These are phyloP conservation scores for Brachyptera putata DNA, from an alignment of 2,888 invertebrate species.

Conservation along the genomic window DNA sequence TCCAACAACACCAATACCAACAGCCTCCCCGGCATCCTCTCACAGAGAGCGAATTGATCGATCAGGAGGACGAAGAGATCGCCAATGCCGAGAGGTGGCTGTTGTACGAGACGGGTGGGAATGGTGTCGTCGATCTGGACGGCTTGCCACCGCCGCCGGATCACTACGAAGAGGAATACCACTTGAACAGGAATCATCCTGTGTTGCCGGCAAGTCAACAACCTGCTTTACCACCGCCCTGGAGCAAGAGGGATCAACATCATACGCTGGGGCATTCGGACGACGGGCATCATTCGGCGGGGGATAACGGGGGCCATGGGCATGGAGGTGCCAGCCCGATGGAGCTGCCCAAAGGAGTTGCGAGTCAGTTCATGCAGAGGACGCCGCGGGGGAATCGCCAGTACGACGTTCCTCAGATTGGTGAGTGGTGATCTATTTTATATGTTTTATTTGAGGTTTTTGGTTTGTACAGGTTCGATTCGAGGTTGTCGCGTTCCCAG, in stretches of 20 bases:
- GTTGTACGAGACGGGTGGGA: constrained; percentile 24
- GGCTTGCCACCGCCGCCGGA: constrained; percentile 24
- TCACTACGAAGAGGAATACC: background rate
- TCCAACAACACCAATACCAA: constrained; percentile 35
- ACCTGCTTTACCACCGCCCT: constrained; percentile 25
- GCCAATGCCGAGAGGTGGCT: constrained; percentile 30
- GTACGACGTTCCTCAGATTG: constrained; percentile 84
- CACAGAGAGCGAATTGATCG: constrained; percentile 21
- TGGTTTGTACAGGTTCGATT: background rate
- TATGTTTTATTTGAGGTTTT: background rate
- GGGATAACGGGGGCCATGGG: constrained; percentile 60
- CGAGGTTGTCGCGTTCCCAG: background rate
- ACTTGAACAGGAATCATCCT: constrained; percentile 4
- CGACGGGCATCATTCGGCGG: background rate
- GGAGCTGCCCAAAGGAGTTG: constrained; percentile 48
- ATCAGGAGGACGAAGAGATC: constrained; percentile 24
- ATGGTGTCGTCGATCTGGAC: constrained; percentile 24
- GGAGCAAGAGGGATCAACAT: constrained; percentile 26
- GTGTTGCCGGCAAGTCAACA: background rate
- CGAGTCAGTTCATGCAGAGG: constrained; percentile 73
- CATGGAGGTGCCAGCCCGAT: constrained; percentile 8
- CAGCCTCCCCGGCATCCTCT: constrained; percentile 38
- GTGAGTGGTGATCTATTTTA: constrained; percentile 46
- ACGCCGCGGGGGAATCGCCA: constrained; percentile 69
- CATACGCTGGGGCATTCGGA: constrained; percentile 4